Percentiles rank a stretch among this genome's conserved stretches.
Conservation (phyloP, 2,797 vertebrate genomes). For the Discoglossus pictus region DNA sequence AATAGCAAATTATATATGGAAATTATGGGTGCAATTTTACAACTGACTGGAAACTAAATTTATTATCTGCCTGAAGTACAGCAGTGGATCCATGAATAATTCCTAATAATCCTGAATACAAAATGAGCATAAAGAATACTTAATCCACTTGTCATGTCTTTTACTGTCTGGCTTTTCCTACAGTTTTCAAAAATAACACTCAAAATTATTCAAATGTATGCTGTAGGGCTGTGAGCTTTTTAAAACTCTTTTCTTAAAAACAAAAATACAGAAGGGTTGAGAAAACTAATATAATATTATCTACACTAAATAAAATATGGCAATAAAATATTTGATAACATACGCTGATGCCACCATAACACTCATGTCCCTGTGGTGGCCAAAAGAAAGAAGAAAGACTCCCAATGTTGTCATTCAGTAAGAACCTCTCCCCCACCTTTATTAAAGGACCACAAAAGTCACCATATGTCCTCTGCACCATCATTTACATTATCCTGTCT, state of each 20-base stretch:
- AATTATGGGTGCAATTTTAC: conserved; percentile 58
- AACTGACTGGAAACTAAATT: conserved; percentile 58
- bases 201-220: conserved; percentile 39
- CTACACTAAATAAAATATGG: too few relatives aligned
- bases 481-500: too few relatives aligned
- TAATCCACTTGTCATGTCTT: conserved; percentile 59
- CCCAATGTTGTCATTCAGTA: too few relatives aligned
- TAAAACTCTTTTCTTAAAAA: neutral
- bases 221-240: conserved; percentile 26
- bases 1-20: conserved; percentile 58
- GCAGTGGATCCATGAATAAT: conserved; percentile 58
- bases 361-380: too few relatives aligned
- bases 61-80: conserved; percentile 63
- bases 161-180: conserved; percentile 55
- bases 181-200: conserved; percentile 54
- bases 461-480: too few relatives aligned
- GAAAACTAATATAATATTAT: too few relatives aligned
- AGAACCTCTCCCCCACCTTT: too few relatives aligned
- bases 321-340: too few relatives aligned
- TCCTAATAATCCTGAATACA: conserved; percentile 60
- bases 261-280: neutral
- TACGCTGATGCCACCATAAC: too few relatives aligned
- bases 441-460: too few relatives aligned
- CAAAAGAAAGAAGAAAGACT: too few relatives aligned
- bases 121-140: conserved; percentile 55